Base-by-base conservation (phyloP, 1,140 invertebrate genomes). In the Pseudomyrmex pallidus region DNA sequence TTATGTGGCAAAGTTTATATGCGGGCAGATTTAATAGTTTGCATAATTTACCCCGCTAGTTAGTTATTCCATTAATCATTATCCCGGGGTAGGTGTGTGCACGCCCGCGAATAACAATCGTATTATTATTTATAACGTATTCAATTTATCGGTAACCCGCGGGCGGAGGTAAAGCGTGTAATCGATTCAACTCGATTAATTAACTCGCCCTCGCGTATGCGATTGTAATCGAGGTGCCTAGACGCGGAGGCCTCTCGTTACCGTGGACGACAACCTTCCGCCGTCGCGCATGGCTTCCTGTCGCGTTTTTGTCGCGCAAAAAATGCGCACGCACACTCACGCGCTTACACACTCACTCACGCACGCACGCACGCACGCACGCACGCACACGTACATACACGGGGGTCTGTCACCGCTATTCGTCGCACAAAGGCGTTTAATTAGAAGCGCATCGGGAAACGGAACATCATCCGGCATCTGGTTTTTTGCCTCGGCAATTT, bases 11-110 rank as follows among this genome's bases (percentile, higher is more conserved):
- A 88, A 88, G 56, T 88, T 88, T 88, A 82, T 66, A 82, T 72
- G 84, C 87, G 77, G 82, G 87, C 67, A 84, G 63, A 89, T 89
- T 88, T 89, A 89, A 89, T 89, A 89, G 87, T 89, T 89, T 88
- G 87, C 86, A 89, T 89, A 88, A 89, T 89, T 89, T 83, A 88
- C 73, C 84, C 15, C 66, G 83, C 83, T 78, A 74, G 86, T 88
- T 89, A 77, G 87, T 85, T 88, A 83, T 89, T 89, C 87, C 84
- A 89, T 88, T 87, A 88, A 88, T 89, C 87, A 85, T 82, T 63
- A 59, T 62, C 63, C 74, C 82, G 50, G 46, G 54, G 54, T 88
- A 85, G 73, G 59, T 61, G 68, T 83, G 74, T 84, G 70, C 64
- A 85, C 57, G 74, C 68, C 85, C 85, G 74, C 86, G 87, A 87